Evolutionary conservation across 2,797 vertebrate species (phyloP).

Genomic region (Loris lydekkerianus): DNA sequence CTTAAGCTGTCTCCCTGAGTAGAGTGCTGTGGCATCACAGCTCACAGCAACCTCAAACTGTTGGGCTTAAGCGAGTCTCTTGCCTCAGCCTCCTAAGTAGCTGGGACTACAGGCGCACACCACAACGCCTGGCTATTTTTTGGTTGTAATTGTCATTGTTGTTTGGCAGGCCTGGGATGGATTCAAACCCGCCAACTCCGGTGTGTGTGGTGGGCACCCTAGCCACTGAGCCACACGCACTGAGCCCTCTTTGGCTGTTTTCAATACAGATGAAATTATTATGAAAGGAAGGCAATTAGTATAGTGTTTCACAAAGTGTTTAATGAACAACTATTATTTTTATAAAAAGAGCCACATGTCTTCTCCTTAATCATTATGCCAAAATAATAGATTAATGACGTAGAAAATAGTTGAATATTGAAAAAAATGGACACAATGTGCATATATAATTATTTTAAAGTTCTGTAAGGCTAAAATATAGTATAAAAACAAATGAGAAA

Average conservation of each 20-base stretch:
- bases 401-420: background rate
- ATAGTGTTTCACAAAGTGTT: background rate
- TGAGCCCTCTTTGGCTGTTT: background rate
- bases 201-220: too few species aligned
- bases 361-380: background rate
- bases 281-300: background rate
- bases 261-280: background rate
- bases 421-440: background rate
- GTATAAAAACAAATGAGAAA: conserved; percentile 2
- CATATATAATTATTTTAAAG: background rate
- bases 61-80: too few species aligned
- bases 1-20: too few species aligned
- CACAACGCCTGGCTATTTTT: too few species aligned
- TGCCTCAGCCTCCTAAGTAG: too few species aligned
- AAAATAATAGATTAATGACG: background rate
- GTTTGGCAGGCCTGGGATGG: too few species aligned
- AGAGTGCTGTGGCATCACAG: too few species aligned
- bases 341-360: background rate
- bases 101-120: too few species aligned
- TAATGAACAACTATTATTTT: background rate
- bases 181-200: too few species aligned
- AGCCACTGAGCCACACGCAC: too few species aligned
- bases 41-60: too few species aligned
- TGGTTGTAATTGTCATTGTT: too few species aligned
- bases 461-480: background rate